Base-by-base conservation (phyloP, 2,888 invertebrate genomes). In the Calliphora vomitoria region DNA sequence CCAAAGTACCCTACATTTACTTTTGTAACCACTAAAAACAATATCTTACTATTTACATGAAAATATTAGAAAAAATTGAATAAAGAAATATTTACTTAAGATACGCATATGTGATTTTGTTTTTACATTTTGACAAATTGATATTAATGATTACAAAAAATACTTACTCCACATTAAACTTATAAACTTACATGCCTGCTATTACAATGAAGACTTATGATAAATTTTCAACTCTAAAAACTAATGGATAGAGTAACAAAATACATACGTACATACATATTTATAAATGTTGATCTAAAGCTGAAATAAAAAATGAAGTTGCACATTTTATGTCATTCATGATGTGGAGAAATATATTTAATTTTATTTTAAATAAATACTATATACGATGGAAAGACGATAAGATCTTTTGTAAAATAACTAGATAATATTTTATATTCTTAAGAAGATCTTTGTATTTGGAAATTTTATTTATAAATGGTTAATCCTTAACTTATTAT, bases 51-150 rank as follows among this genome's bases (percentile, higher is more conserved):
- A n/a, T n/a, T n/a, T 25, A 25, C 25, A 25, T 25, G 25, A 25
- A 25, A 1, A 25, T 1, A 25, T 25, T 44, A 10, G 3, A 44
- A 13, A 10, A 44, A 44, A 13, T 13, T 1, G 10, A 44, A 44
- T 44, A 44, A 5, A 38, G n/a, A 1, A 10, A 5, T 41, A 20
- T 47, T 47, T 25, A 50, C 15, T 13, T 35, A 35, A 53, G 13
- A 53, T 5, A 53, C 20, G 20, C 31, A 66, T 44, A 66, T 81
- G 72, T 66, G 64, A 55, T 55, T 66, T 38, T 35, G 31, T 53
- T 81, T 64, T 81, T 72, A 74, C 81, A 81, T 66, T 66, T 55
- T 64, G 72, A 81, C 81, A 81, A 74, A 81, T 72, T 81, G 72
- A 62, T 81, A 81, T 81, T 64, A 81, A 81, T 72, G 64, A 55